Evolutionary conservation across 2,888 invertebrate genomes (phyloP).

Genomic region (Axea sp.): DNA sequence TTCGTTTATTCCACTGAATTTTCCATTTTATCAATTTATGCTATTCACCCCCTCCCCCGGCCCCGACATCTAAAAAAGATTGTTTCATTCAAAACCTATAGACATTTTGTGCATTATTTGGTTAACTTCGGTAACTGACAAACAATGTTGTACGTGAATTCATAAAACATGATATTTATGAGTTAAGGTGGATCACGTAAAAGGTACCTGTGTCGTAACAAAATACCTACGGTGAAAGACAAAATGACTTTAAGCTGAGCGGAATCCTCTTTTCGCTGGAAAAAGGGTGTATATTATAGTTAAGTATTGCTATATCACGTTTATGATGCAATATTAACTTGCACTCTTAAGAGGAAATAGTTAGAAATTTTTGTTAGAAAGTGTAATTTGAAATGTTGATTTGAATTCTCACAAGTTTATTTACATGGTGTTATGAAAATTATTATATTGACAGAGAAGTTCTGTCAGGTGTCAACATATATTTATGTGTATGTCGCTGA

Average conservation of each 20-base stretch:
- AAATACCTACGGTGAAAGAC: slow-evolving; percentile 26
- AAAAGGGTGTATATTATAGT: slow-evolving; percentile 23
- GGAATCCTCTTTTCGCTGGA: slow-evolving; percentile 22
- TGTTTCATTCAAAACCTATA: no score
- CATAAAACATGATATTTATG: slow-evolving; percentile 46
- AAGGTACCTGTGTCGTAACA: slow-evolving; percentile 20
- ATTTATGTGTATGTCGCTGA: no score
- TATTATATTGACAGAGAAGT: no score
- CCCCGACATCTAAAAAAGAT: no score
- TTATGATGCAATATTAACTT: slow-evolving; percentile 14
- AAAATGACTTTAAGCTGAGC: slow-evolving; percentile 10
- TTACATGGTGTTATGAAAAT: no score
- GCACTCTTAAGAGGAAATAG: neutral
- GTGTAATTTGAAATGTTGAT: no score
- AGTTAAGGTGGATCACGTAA: slow-evolving; percentile 31
- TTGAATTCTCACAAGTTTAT: no score
- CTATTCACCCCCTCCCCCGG: no score
- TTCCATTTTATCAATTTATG: slow-evolving; percentile 23
- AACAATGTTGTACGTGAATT: slow-evolving; percentile 31
- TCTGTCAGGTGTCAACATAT: no score
- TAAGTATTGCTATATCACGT: slow-evolving; percentile 13
- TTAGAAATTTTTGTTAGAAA: neutral
- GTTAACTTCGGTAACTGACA: slow-evolving; percentile 13
- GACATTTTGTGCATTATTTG: slow-evolving; percentile 13
- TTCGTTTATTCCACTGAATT: neutral